Base-by-base conservation (phyloP, 2,888 invertebrate species). In the Xanthorhoe designata region DNA sequence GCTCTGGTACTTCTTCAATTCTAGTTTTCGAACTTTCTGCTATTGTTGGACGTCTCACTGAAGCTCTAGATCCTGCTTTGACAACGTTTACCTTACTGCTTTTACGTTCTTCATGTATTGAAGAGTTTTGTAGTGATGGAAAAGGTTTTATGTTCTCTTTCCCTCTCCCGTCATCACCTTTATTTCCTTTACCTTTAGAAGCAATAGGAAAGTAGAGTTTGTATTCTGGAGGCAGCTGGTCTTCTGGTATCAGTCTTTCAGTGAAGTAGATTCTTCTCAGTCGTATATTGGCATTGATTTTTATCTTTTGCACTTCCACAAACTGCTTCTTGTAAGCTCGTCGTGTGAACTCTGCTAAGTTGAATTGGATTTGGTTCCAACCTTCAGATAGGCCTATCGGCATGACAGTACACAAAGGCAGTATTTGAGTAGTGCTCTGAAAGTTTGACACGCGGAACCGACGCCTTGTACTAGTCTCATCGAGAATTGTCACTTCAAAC, bases 211-310 rank as follows among this genome's bases (percentile, higher is more conserved):
- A 94, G 87, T 96, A 97, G 47, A 98, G 89, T 89, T 97, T 98
- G 86, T 97, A 99, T 81, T 98, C 98, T 55, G 96, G 95, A 0
- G 99, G 98, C 75, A 98, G 91, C 84, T 99, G 97, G 66, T 98
- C 97, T 86, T 98, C 98, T 6, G 96, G 94, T 85, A 98, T 96
- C 29, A 98, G 92, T 70, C 96, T 95, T 85, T 98, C 98, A 1
- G 98, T 96, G 85, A 99, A 99, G 89, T 98, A 99, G 35, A 99
- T 96, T 71, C 99, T 95, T 61, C 99, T 94, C 76, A 99, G 95
- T 70, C 99, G 95, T 86, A 99, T 98, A 88, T 99, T 99, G 6
- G 99, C 99, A 89, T 99, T 99, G 68, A 99, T 97, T 95, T 99
- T 97, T 35, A 99, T 94, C 75, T 97, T 94, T 60, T 97, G 95